phyloP scores from a whole-genome alignment of 2,888 invertebrate genomes.

The Agrotis puta region DNA sequence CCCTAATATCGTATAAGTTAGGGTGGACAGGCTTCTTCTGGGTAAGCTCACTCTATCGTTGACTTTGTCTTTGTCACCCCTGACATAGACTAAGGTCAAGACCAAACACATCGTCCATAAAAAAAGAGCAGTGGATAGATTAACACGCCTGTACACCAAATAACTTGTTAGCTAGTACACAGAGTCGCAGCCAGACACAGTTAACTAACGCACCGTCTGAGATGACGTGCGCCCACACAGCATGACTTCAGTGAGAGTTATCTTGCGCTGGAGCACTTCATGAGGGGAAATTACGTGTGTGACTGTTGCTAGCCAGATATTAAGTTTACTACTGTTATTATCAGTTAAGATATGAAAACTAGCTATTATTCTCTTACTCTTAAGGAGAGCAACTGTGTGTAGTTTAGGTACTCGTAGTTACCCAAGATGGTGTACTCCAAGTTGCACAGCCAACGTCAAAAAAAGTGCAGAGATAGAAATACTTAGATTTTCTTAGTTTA shows the following conservation, averaged over 20 bases:
- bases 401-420: not conserved
- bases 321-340: conserved; percentile 3
- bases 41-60: too few species aligned
- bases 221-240: conserved; percentile 58
- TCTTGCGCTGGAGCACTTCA: conserved; percentile 35
- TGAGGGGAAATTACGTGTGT: conserved; percentile 54
- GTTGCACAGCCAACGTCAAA: too few species aligned
- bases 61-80: too few species aligned
- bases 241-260: conserved; percentile 67
- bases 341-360: not conserved
- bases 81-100: too few species aligned
- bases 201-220: conserved; percentile 25
- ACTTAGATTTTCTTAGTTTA: not conserved
- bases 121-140: not conserved
- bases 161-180: not conserved
- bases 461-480: too few species aligned
- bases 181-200: conserved; percentile 21
- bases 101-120: too few species aligned
- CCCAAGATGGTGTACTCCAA: too few species aligned
- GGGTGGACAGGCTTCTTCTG: too few species aligned
- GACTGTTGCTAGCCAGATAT: conserved; percentile 31
- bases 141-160: not conserved
- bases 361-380: not conserved
- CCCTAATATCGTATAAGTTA: too few species aligned
- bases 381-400: not conserved